Base-by-base conservation (phyloP, 2,113 vertebrate genomes). In the Pygoscelis antarcticus region DNA sequence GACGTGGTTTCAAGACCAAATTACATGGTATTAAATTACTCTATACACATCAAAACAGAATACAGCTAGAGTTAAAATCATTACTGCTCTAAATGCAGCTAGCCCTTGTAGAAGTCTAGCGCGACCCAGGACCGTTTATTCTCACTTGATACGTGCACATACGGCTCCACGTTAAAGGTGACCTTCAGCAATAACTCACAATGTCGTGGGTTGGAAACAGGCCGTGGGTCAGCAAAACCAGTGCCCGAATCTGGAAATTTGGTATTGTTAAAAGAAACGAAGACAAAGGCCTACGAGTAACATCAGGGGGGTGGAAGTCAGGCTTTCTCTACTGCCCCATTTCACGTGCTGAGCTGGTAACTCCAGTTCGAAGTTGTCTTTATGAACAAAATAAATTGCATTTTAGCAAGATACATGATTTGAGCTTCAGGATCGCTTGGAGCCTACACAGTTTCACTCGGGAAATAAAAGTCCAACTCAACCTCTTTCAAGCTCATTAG, bases 101-200 rank as follows among this genome's bases (percentile, higher is more conserved):
- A 95, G 86, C 89, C 93, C 91, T 93, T 95, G n/a, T 8, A 27
- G 61, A 34, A 58, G 51, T 40, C 71, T 23, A 34, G 42, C 52
- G 38, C 69, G 75, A 55, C 44, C 60, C 38, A 51, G 61, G 83
- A 13, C 20, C 3, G 0, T 18, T 18, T 16, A 8, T 15, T 42
- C 40, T 76, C 36, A 66, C 77, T 22, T 26, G 57, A 19, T 52
- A 27, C 9, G 0, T 13, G 54, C n/a, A 32, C 8, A 4, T 9
- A 22, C 0, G 16, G 52, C 66, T 91, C n/a, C 2, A 1, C 10
- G 11, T 4, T 57, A 26, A 40, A 64, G 38, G 42, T 36, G n/a
- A 83, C 21, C 38, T 70, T 42, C 32, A 25, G 26, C 8, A 23
- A 3, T 10, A 71, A 22, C 60, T 64, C 46, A 25, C 9, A 2